Base-by-base conservation (phyloP, 1,140 invertebrate genomes). In the Arion vulgaris region DNA sequence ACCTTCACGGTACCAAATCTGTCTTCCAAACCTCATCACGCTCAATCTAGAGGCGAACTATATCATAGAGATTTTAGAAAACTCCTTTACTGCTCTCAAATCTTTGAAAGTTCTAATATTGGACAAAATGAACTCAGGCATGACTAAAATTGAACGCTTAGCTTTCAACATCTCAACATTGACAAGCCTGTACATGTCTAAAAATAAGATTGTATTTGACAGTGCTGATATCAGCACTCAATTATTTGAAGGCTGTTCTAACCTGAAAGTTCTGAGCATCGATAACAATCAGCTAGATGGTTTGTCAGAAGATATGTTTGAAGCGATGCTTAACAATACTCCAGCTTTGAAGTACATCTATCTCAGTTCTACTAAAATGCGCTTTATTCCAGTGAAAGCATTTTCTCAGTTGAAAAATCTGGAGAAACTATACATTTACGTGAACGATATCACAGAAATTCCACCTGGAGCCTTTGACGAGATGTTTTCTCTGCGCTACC, bases 361-460 rank as follows among this genome's bases (percentile, higher is more conserved):
- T 28, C 23, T 71, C 0, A 19, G 66, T 4, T 41, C 45, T 9
- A 45, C 34, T n/a, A 39, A 45, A 28, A 39, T 80, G 78, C 32
- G 15, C 1, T 4, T 5, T 38, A 71, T 80, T 15, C 78, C 78
- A 1, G 41, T 57, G 4, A 32, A 41, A 80, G 62, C 78, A 1
- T 80, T 80, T n/a, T 32, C 39, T 4, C 36, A 45, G 26, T 13
- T 80, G 36, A 0, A 17, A 1, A 69, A 51, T 2, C 39, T 80
- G 4, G 32, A 80, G 41, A 80, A 41, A 5, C 45, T 80, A 2
- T 80, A 36, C 41, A 45, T 80, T 4, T 80, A 80, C 32, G 38
- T 41, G 23, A 80, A 80, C 66, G 38, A 17, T 19, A 80, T 80
- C 26, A 45, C 41, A 71, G 68, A 39, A 32, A 80, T 80, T 39